phyloP scores from a whole-genome alignment of 2,888 invertebrate genomes.

The Cacoxenus indagator region DNA sequence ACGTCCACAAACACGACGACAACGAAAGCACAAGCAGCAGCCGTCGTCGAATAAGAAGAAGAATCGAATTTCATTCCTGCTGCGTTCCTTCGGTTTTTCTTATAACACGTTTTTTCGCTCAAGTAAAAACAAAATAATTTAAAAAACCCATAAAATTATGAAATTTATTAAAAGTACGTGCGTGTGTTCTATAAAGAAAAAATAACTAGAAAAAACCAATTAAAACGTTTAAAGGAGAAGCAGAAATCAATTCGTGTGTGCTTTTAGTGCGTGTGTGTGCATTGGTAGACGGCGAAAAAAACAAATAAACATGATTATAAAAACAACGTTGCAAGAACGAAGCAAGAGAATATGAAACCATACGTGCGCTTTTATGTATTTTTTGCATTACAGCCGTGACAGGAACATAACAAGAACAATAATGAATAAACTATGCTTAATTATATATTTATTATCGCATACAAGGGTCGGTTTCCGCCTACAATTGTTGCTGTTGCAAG shows the following conservation, averaged over 20 bases:
- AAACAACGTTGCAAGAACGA: too few species aligned
- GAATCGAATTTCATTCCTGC: background rate
- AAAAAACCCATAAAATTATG: background rate
- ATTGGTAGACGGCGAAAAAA: too few species aligned
- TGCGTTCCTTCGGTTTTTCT: background rate
- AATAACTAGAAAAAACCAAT: too few species aligned
- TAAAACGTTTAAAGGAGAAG: too few species aligned
- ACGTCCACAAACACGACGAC: slow-evolving; percentile 32
- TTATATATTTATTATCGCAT: slow-evolving; percentile 24
- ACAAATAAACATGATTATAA: too few species aligned
- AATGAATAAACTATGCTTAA: too few species aligned
- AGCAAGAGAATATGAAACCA: too few species aligned
- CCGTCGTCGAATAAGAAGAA: slow-evolving; percentile 35
- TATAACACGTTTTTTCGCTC: slow-evolving; percentile 1
- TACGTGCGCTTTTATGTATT: too few species aligned
- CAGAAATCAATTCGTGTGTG: too few species aligned
- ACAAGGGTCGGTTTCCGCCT: slow-evolving; percentile 54
- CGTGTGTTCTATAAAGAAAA: too few species aligned
- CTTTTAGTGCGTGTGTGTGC: too few species aligned
- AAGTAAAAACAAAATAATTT: background rate
- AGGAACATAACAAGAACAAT: background rate
- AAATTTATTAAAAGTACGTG: background rate
- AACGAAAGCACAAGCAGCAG: slow-evolving; percentile 11
- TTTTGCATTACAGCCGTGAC: too few species aligned
- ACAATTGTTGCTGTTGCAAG: slow-evolving; percentile 22